Base-by-base conservation (phyloP, 1,140 invertebrate species). In the Vollenhovia emeryi region DNA sequence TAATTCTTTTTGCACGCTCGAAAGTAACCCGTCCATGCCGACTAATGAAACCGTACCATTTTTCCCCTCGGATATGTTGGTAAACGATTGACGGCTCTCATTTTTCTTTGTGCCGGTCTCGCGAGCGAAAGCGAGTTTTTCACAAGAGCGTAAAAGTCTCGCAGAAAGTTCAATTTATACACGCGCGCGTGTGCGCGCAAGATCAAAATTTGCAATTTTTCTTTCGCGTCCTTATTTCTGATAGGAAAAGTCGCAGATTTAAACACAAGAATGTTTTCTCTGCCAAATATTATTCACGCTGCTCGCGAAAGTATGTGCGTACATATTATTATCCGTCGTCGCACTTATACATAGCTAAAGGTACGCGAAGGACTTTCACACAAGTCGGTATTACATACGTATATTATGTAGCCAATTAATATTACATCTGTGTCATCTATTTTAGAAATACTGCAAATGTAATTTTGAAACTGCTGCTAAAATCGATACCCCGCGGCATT, bases 61-160 rank as follows among this genome's bases (percentile, higher is more conserved):
- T 76, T n/a, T n/a, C 18, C 18, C 18, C 36, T 21, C 11, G 11
- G 1, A 13, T 21, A 45, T 48, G 27, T 62, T 45, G 57, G 43
- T 48, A 76, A 76, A 76, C 27, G 74, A 76, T 76, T 76, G 74
- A 76, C 74, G 57, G 57, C 27, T 62, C 27, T 76, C 74, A 64
- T 76, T 76, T 76, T 76, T 76, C 74, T 48, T 60, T 27, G 36
- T 60, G 33, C 0, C 21, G 11, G 11, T 8, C n/a, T n/a, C 55
- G 18, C 9, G 36, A 60, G 24, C 55, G 6, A 48, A 45, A 48
- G 57, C 74, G 33, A 43, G 43, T 64, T 33, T 33, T 30, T 48
- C 18, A 57, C 15, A 30, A 33, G 18, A 73, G 9, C 24, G 21
- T 43, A n/a, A 62, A 64, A 45, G 18, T 60, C 18, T 43, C 57